Evolutionary conservation across 2,797 vertebrate genomes (phyloP), one percentile per base, ranked within the genome.

Genomic region (Emydoidea blandingii): DNA sequence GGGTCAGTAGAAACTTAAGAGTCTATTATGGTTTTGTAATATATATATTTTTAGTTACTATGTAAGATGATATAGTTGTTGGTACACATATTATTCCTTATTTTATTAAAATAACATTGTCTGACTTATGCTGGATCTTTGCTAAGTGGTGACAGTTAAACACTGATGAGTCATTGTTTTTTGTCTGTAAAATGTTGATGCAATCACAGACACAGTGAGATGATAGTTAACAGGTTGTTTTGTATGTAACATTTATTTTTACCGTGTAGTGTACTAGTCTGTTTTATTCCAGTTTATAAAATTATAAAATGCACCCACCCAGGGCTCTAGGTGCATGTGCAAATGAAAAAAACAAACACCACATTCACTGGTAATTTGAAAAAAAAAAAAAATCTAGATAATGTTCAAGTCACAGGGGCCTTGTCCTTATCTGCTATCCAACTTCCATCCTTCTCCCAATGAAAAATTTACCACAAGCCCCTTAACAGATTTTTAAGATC

Each of bases 1-100:
- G 76, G 37, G 29, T 94, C 82, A 57, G 81, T 85, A 52, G 81
- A 91, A 83, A 62, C 95, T 49, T 37, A 79, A 86, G 78, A 86
- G 25, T 15, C 44, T 65, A n/a, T 65, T 74, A 74, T 23, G 5
- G 37, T 74, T 44, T 74, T 44, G 21, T 74, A 41, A 47, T 47
- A 29, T 47, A n/a, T 19, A 74, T 44, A 44, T 74, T 25, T 41
- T 44, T 44, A 74, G 31, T 53, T 72, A 3, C 27, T 76, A 4
- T 85, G 1, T 83, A 19, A 19, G 34, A 11, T 12, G 23, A 53
- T 87, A 79, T 68, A 86, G 10, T 12, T n/a, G 41, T 41, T 23
- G 49, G 21, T 44, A 49, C 47, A 21, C 53, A 11, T 78, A 6
- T 90, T 85, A 1, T 37, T 93, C 41, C 2, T 12, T 92, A 0